Conservation (phyloP, 2,113 vertebrate genomes). For the Mastomys natalensis region DNA sequence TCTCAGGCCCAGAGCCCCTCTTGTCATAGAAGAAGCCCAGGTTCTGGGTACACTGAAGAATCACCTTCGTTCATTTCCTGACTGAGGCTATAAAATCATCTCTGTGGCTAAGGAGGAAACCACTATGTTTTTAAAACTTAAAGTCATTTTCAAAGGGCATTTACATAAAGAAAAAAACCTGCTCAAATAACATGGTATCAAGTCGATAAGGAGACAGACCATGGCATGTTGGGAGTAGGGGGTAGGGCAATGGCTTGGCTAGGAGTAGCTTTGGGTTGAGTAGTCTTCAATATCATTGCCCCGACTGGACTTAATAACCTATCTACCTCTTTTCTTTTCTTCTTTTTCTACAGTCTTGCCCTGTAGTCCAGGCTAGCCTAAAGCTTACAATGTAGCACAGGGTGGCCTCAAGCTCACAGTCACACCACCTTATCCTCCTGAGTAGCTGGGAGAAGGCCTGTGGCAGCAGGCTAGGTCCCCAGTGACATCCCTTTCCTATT, state of each 20-base stretch:
- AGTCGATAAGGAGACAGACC: neutral
- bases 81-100: neutral
- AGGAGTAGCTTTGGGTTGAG: neutral
- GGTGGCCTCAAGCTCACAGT: neutral
- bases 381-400: neutral
- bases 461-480: neutral
- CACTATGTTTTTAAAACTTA: neutral
- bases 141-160: slow-evolving; percentile 23
- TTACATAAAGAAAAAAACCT: neutral
- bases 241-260: too few species aligned
- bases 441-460: neutral
- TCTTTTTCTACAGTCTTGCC: neutral
- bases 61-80: neutral
- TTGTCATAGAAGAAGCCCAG: neutral
- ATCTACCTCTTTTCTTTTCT: neutral
- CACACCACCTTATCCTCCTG: neutral
- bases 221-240: too few species aligned
- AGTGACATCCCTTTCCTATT: neutral
- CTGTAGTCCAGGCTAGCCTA: neutral
- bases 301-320: neutral
- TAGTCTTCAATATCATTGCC: neutral
- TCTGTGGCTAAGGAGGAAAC: slow-evolving; percentile 26
- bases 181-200: neutral
- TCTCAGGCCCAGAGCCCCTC: slow-evolving; percentile 1
- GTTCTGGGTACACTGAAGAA: neutral